Evolutionary conservation across 1,140 invertebrate genomes (phyloP), one percentile per base, ranked within the genome.

Genomic region (Cryptotermes secundus): DNA sequence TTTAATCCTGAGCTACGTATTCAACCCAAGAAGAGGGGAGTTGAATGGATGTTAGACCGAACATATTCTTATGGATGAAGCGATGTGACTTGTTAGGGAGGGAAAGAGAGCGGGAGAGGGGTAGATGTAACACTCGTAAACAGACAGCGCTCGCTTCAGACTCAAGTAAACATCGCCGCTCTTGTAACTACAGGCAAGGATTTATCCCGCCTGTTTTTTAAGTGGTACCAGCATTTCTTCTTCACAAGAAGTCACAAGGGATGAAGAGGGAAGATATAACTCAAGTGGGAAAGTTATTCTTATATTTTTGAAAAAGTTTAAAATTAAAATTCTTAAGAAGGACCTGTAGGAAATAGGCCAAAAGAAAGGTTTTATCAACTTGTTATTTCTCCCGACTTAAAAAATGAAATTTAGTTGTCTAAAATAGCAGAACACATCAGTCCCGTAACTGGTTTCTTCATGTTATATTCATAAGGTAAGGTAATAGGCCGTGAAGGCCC

Each of bases 271-370:
- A 31, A 72, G 59, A 72, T 72, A n/a, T 31, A n/a, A n/a, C 59
- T 72, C 59, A 72, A 72, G 59, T 72, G 59, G 59, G 9, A 31
- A 31, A 72, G 0, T 7, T 72, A n/a, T 72, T 72, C 26, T 31
- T 72, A 9, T 72, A 26, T 72, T 72, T 72, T 72, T 31, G 59
- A n/a, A 72, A n/a, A 72, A 31, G 59, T 72, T 72, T 72, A 72
- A 72, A 72, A 72, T 72, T 72, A 72, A 72, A 72, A 72, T n/a
- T 26, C 59, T 72, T 31, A 31, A 72, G 26, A n/a, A n/a, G n/a
- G n/a, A n/a, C n/a, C n/a, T 26, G 31, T n/a, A 26, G 9, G 26
- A 72, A 31, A 65, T 4, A 72, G 26, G n/a, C 7, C 3, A n/a
- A 59, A 72, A 0, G 59, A 9, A n/a, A 31, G 26, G 26, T 31